Conservation (phyloP, 1,140 invertebrate genomes). For the Chionoecetes opilio region DNA sequence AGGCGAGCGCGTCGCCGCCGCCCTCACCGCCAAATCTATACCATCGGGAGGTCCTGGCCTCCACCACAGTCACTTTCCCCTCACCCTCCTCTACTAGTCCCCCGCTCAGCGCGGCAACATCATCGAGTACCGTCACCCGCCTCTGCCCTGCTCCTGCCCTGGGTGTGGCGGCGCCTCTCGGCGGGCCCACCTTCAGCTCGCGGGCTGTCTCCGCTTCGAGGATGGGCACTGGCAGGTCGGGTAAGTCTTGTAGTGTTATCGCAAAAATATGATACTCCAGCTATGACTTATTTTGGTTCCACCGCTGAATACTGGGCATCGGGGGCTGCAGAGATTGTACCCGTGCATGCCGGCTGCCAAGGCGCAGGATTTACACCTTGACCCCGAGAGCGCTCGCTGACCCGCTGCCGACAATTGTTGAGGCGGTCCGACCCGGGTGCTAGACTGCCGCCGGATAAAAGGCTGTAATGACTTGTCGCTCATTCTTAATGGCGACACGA, state of each 20-base stretch:
- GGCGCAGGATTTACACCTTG: not conserved
- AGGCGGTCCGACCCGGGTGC: not conserved
- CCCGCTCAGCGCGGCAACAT: slow-evolving; percentile 39
- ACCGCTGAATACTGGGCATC: not conserved
- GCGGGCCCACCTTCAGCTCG: slow-evolving; percentile 49
- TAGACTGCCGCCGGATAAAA: not conserved
- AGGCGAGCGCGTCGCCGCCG: slow-evolving; percentile 53
- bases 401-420: not conserved
- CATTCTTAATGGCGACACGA: not conserved
- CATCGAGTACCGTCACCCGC: slow-evolving; percentile 50
- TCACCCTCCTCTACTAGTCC: slow-evolving; percentile 46
- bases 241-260: slow-evolving; percentile 50
- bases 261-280: not conserved
- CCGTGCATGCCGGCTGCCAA: not conserved
- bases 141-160: slow-evolving; percentile 64
- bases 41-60: slow-evolving; percentile 55
- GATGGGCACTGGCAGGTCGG: slow-evolving; percentile 73
- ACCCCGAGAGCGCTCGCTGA: not conserved
- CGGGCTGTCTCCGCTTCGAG: slow-evolving; percentile 52
- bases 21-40: slow-evolving; percentile 31
- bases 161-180: not conserved
- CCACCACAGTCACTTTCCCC: slow-evolving; percentile 37
- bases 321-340: not conserved
- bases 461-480: not conserved
- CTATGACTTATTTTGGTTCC: not conserved